These are phyloP conservation scores for Etheostoma nigrum DNA, from an alignment of 2,797 vertebrate species.

Conservation along the genomic window DNA sequence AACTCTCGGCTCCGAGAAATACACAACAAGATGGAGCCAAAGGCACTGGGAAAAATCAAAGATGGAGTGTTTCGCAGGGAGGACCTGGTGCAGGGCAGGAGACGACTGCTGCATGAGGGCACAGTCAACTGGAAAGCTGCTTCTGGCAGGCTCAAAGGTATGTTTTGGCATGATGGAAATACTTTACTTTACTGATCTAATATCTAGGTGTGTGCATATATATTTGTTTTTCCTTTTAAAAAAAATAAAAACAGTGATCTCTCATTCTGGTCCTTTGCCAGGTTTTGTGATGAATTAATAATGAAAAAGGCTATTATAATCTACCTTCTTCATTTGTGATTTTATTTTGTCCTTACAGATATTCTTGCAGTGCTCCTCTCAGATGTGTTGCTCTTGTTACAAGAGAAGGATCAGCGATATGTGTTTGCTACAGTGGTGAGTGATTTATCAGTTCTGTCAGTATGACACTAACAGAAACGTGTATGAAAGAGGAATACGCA, in stretches of 20 bases:
- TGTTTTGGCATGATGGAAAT: background rate
- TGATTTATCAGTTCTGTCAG: constrained; percentile 34
- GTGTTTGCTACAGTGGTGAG: constrained; percentile 93
- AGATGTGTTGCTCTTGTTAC: constrained; percentile 92
- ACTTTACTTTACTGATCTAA: too few relatives aligned
- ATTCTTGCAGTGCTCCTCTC: constrained; percentile 93
- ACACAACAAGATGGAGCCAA: constrained; percentile 90
- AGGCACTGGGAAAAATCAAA: constrained; percentile 90
- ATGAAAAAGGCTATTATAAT: background rate
- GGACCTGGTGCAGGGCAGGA: constrained; percentile 85
- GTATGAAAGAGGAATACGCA: background rate
- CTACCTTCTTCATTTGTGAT: background rate
- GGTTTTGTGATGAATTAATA: background rate
- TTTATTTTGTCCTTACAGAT: constrained; percentile 81
- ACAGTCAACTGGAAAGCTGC: constrained; percentile 93
- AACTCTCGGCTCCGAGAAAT: constrained; percentile 92
- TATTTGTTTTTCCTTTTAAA: background rate
- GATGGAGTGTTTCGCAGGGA: constrained; percentile 92
- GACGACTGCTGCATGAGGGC: constrained; percentile 88
- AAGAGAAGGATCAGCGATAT: constrained; percentile 98
- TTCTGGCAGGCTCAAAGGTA: constrained; percentile 96
- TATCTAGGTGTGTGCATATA: background rate
- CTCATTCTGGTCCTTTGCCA: background rate
- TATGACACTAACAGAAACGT: constrained; percentile 2
- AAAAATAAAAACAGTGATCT: background rate